Evolutionary conservation across 1,140 invertebrate species (phyloP).

Genomic region (Argopecten irradians): DNA sequence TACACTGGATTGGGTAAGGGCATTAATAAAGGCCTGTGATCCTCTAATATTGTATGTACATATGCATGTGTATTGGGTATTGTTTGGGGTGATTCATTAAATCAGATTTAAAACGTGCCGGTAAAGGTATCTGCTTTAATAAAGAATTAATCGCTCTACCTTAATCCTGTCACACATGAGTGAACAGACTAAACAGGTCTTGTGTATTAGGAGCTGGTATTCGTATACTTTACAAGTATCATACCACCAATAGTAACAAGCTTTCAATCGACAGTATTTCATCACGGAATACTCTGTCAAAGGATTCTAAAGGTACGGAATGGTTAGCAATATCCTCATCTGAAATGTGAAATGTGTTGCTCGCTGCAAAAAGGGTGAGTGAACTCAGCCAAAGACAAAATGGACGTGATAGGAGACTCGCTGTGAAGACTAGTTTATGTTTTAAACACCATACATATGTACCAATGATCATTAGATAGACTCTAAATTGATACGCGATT

Average conservation of each 20-base stretch:
- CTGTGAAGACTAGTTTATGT: neutral
- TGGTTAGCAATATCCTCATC: too few species aligned
- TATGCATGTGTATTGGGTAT: neutral
- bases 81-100: conserved; percentile 22
- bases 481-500: neutral
- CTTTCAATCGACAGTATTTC: conserved; percentile 22
- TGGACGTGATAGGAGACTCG: neutral
- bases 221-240: neutral
- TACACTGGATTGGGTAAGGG: neutral
- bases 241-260: neutral
- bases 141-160: neutral
- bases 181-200: neutral
- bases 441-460: too few species aligned
- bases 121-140: conserved; percentile 17
- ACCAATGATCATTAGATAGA: neutral
- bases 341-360: too few species aligned
- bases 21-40: neutral
- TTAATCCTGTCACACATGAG: conserved; percentile 6
- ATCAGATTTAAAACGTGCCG: neutral
- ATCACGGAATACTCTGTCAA: neutral
- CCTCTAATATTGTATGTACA: neutral
- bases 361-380: neutral
- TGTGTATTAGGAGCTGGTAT: neutral
- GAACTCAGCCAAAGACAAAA: neutral
- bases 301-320: neutral